Conservation (phyloP, 2,797 vertebrate genomes). For the Anguilla obscura region DNA sequence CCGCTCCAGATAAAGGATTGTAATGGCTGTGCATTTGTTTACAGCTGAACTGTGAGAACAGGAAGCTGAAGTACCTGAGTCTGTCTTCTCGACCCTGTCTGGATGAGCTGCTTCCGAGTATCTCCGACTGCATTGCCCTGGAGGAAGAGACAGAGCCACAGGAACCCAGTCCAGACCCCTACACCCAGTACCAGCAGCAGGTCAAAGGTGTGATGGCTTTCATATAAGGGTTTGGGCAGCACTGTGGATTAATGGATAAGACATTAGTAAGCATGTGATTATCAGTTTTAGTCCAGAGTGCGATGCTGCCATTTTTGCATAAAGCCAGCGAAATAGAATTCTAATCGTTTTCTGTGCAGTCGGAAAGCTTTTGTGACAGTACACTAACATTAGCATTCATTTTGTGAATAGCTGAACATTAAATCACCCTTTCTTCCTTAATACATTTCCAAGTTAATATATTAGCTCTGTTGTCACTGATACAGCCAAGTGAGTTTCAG, state of each 20-base stretch:
- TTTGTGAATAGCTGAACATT: not conserved
- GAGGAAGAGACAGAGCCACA: constrained; percentile 63
- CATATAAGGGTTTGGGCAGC: not conserved
- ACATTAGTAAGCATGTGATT: not conserved
- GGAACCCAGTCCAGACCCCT: constrained; percentile 62
- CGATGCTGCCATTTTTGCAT: not conserved
- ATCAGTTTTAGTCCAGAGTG: not conserved
- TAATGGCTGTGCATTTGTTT: constrained; percentile 34
- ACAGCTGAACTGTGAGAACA: constrained; percentile 79
- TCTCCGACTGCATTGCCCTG: constrained; percentile 72
- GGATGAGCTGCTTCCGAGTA: constrained; percentile 75
- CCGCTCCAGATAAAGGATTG: not conserved
- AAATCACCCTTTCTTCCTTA: constrained; percentile 9
- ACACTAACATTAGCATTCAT: not conserved
- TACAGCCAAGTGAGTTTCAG: not conserved
- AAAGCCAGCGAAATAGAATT: not conserved
- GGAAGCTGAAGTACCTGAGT: constrained; percentile 77
- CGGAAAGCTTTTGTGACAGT: constrained; percentile 12
- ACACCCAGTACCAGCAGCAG: constrained; percentile 70
- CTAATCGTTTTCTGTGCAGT: not conserved
- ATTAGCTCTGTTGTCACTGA: not conserved
- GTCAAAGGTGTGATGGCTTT: constrained; percentile 58
- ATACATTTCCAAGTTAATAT: constrained; percentile 20
- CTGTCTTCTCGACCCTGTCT: constrained; percentile 71
- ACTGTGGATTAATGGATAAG: not conserved